phyloP scores from a whole-genome alignment of 1,140 invertebrate genomes.

The Drosophila nigrodunni region DNA sequence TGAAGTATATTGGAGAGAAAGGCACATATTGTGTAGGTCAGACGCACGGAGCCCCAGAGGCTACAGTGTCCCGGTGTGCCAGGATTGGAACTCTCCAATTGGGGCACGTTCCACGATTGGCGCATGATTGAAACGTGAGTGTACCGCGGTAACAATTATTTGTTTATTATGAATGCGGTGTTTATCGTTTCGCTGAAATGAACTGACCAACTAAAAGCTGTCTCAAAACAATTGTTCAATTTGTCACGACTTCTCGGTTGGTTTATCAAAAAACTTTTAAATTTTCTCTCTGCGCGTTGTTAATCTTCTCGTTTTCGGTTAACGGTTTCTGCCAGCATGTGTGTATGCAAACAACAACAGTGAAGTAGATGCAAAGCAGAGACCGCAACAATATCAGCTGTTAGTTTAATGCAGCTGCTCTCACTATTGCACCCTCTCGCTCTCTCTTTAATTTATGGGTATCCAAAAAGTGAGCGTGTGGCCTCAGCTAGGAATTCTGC shows the following conservation, averaged over 20 bases:
- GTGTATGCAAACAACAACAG: slow-evolving; percentile 38
- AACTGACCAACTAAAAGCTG: slow-evolving; percentile 16
- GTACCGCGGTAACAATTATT: not conserved
- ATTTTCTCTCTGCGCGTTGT: slow-evolving; percentile 16
- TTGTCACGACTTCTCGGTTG: slow-evolving; percentile 65
- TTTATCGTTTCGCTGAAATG: slow-evolving; percentile 15
- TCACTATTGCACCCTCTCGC: not conserved
- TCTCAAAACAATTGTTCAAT: slow-evolving; percentile 61
- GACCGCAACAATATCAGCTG: slow-evolving; percentile 23
- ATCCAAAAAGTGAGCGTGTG: no score
- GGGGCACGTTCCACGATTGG: slow-evolving; percentile 67
- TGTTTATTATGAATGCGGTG: not conserved
- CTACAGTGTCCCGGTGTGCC: not conserved
- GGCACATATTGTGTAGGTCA: slow-evolving; percentile 73
- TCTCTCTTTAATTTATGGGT: no score
- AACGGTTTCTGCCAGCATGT: slow-evolving; percentile 46
- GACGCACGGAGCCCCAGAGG: slow-evolving; percentile 62
- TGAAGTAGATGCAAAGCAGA: not conserved
- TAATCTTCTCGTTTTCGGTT: slow-evolving; percentile 45
- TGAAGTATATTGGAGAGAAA: slow-evolving; percentile 66
- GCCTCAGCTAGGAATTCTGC: no score
- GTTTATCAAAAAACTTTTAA: slow-evolving; percentile 33
- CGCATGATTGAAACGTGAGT: slow-evolving; percentile 34
- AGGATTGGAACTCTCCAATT: slow-evolving; percentile 5
- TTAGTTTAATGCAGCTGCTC: not conserved